phyloP scores from a whole-genome alignment of 2,888 invertebrate genomes.

The Diaphora mendica region DNA sequence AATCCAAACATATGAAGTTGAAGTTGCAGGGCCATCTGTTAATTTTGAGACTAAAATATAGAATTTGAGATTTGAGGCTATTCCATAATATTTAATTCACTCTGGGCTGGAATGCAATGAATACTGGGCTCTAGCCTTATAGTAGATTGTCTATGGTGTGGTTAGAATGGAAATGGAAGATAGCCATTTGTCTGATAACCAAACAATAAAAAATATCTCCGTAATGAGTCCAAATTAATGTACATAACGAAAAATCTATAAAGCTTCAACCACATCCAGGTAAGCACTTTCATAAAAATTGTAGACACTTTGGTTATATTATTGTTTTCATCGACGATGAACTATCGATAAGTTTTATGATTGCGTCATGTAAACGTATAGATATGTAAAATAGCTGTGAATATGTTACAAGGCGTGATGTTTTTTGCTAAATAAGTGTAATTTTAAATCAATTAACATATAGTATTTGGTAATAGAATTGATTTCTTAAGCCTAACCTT shows the following conservation, averaged over 20 bases:
- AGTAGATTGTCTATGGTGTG: slow-evolving; percentile 59
- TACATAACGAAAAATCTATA: slow-evolving; percentile 34
- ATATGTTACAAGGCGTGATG: slow-evolving; percentile 44
- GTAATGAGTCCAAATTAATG: slow-evolving; percentile 28
- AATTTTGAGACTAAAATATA: background rate
- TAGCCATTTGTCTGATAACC: slow-evolving; percentile 77
- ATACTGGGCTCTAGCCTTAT: background rate
- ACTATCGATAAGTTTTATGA: slow-evolving; percentile 77
- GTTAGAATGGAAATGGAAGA: slow-evolving; percentile 70
- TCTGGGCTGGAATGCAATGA: no score
- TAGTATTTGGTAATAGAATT: slow-evolving; percentile 24
- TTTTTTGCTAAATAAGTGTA: slow-evolving; percentile 18
- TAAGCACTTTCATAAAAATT: slow-evolving; percentile 59
- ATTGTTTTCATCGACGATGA: slow-evolving; percentile 79
- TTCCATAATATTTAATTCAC: background rate
- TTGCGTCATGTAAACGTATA: slow-evolving; percentile 84
- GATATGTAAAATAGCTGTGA: slow-evolving; percentile 62
- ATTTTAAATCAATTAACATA: slow-evolving; percentile 17
- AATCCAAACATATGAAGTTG: no score
- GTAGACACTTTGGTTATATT: slow-evolving; percentile 74
- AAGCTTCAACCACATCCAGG: slow-evolving; percentile 49
- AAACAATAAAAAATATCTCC: slow-evolving; percentile 55
- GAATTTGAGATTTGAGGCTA: background rate
- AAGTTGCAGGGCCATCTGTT: no score
- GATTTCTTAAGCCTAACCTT: slow-evolving; percentile 68